Evolutionary conservation across 2,888 invertebrate genomes (phyloP).

Genomic region (Heliconius charithonia): DNA sequence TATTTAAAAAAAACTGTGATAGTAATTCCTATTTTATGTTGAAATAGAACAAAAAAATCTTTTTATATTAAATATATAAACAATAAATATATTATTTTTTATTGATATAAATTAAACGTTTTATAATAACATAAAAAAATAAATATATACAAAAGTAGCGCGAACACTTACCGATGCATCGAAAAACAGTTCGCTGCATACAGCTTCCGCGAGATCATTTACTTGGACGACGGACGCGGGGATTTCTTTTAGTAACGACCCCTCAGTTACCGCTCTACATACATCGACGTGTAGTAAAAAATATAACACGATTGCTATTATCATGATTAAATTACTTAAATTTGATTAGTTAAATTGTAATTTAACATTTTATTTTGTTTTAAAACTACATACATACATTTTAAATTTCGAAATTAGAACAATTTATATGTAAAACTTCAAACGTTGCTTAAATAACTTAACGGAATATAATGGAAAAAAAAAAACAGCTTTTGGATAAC

Average conservation of each 20-base stretch:
- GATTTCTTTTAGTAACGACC: slow-evolving; percentile 38
- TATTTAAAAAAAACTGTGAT: too few relatives aligned
- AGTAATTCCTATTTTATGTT: too few relatives aligned
- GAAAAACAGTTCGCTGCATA: slow-evolving; percentile 45
- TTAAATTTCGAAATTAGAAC: too few relatives aligned
- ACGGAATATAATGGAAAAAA: too few relatives aligned
- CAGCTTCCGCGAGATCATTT: slow-evolving; percentile 42
- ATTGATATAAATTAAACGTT: too few relatives aligned
- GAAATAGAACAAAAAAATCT: too few relatives aligned
- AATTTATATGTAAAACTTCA: too few relatives aligned
- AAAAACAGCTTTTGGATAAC: slow-evolving; percentile 41
- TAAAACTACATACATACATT: neutral
- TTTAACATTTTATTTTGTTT: neutral
- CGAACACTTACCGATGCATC: slow-evolving; percentile 38
- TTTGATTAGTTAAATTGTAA: neutral
- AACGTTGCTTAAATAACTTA: too few relatives aligned
- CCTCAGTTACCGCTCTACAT: slow-evolving; percentile 30
- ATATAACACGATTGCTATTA: slow-evolving; percentile 18
- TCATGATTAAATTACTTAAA: slow-evolving; percentile 22
- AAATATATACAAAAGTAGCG: neutral
- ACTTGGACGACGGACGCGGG: slow-evolving; percentile 43
- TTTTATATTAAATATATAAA: too few relatives aligned
- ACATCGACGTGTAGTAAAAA: slow-evolving; percentile 31
- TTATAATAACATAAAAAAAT: neutral
- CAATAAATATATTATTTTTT: too few relatives aligned